Percentiles rank a stretch among this genome's conserved stretches.
These are phyloP conservation scores for Lithophane semibrunnea DNA, from an alignment of 2,888 invertebrate species.

Conservation along the genomic window DNA sequence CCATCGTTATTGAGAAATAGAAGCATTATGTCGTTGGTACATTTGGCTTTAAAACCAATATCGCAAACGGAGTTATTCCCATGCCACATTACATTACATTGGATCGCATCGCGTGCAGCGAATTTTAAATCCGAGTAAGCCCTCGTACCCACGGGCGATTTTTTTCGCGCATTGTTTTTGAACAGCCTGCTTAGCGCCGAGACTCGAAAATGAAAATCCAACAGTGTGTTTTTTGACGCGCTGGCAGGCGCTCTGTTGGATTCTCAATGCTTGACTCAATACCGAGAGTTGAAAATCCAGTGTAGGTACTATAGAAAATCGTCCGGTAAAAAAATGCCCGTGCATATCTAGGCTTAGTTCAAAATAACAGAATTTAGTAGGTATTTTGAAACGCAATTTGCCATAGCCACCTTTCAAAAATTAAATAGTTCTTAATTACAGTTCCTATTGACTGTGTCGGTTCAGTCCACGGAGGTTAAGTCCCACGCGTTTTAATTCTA, in stretches of 20 bases:
- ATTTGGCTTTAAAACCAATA: conserved; percentile 3
- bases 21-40: not conserved
- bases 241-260: no score
- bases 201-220: no score
- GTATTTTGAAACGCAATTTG: conserved; percentile 21
- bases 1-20: not conserved
- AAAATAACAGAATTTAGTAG: not conserved
- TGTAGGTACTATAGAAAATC: no score
- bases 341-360: not conserved
- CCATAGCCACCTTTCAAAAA: conserved; percentile 20
- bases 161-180: not conserved
- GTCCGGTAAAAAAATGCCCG: no score
- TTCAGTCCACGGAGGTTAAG: conserved; percentile 11
- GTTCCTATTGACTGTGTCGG: not conserved
- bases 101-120: not conserved
- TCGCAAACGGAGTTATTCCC: not conserved
- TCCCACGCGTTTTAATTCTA: conserved; percentile 15
- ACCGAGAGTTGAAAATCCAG: no score
- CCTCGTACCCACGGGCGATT: not conserved
- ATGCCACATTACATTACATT: not conserved
- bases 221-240: no score
- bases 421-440: conserved; percentile 1
- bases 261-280: no score
- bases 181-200: not conserved
- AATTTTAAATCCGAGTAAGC: conserved; percentile 1